Evolutionary conservation across 1,140 invertebrate species (phyloP).

Genomic region (Cephus cinctus): DNA sequence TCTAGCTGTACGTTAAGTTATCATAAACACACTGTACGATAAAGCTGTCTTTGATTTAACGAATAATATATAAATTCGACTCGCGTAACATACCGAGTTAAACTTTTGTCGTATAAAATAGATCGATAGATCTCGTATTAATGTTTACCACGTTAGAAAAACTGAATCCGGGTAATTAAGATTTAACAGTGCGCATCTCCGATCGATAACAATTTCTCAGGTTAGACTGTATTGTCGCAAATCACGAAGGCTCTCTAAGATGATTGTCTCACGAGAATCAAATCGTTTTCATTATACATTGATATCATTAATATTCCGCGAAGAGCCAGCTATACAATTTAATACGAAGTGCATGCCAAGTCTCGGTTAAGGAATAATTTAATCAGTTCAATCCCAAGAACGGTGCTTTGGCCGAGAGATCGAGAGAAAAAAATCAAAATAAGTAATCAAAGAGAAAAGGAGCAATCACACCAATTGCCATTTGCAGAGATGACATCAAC

Average conservation of each 20-base stretch:
- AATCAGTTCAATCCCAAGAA: too few species aligned
- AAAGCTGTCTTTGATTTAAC: neutral
- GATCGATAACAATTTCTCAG: conserved; percentile 25
- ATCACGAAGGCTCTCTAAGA: conserved; percentile 26
- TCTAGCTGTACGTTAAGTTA: too few species aligned
- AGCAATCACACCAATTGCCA: conserved; percentile 31
- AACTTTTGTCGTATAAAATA: neutral
- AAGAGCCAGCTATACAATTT: too few species aligned
- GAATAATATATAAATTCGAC: too few species aligned
- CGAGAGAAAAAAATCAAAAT: conserved; percentile 16
- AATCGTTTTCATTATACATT: conserved; percentile 7
- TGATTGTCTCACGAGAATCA: conserved; percentile 26
- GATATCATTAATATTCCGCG: too few species aligned
- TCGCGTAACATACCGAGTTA: too few species aligned
- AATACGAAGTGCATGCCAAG: too few species aligned
- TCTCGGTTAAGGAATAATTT: too few species aligned
- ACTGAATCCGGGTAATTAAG: too few species aligned
- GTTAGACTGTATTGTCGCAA: conserved; percentile 25
- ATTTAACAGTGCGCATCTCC: conserved; percentile 22
- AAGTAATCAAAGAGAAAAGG: conserved; percentile 36
- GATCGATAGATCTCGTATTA: neutral
- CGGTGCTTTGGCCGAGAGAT: too few species aligned
- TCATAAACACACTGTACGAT: too few species aligned
- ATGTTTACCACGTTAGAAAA: too few species aligned
- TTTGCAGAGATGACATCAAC: conserved; percentile 22